Evolutionary conservation across 2,797 vertebrate species (phyloP), one percentile per base, ranked within the genome.

Genomic region (Oceanodroma leucorhoa): DNA sequence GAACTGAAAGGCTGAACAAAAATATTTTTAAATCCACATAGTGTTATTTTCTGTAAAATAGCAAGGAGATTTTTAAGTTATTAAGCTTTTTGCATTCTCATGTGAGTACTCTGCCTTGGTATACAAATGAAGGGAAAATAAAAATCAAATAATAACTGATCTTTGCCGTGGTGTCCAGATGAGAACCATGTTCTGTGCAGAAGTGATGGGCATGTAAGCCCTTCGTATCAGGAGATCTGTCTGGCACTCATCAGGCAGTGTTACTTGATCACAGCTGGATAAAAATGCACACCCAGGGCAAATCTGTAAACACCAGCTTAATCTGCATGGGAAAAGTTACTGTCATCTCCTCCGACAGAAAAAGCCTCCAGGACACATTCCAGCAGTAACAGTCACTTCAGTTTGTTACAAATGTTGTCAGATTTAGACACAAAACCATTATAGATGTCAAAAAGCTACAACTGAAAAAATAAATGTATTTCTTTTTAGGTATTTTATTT

Each of bases 231-330:
- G 82, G 96, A 98, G 96, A 98, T 98, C 98, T 98, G 98, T 98
- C 98, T 99, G 98, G 98, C 97, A 97, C 98, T 98, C 98, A 96
- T 98, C 98, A 98, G 97, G 97, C 97, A 95, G 98, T 98, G 97
- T 98, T 97, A 97, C 97, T 98, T 96, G 98, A 98, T 98, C 98
- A 98, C 98, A 99, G 98, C 98, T 89, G 98, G 98, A 98, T 96
- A 96, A 97, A 97, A 98, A 98, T 97, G 97, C 98, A 98, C 98
- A 99, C 98, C 98, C 98, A 98, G 98, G 98, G 98, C 98, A 99
- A 99, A 98, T 99, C 98, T 99, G 98, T 99, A 99, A 99, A 99
- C 98, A 99, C 98, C 98, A 99, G 98, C 98, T 99, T 99, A 98
- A 99, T 99, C 98, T 99, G 98, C 98, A 99, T 98, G 98, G 98